These are phyloP conservation scores for Ondatra zibethicus DNA, from an alignment of 2,113 vertebrate genomes.

Conservation along the genomic window DNA sequence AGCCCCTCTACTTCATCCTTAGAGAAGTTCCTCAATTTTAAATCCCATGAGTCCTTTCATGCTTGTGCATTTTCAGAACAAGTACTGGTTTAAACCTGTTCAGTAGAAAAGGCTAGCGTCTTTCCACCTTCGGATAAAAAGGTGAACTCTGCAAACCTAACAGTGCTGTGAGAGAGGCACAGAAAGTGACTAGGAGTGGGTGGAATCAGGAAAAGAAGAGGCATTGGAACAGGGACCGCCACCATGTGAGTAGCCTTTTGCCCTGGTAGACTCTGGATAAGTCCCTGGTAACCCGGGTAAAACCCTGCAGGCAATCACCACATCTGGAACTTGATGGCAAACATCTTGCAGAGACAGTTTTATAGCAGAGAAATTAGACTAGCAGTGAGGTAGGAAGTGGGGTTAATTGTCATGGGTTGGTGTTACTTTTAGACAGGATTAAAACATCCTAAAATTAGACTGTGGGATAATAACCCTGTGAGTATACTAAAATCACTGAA, in stretches of 20 bases:
- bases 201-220: neutral
- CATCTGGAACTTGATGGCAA: neutral
- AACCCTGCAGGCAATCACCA: neutral
- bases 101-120: neutral
- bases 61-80: neutral
- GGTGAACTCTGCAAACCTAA: neutral
- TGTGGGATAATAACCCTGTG: neutral
- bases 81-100: slow-evolving; percentile 17
- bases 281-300: neutral
- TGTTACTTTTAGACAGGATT: neutral
- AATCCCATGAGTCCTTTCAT: neutral
- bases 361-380: neutral
- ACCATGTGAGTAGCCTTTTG: neutral
- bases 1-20: neutral
- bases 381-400: neutral
- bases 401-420: neutral
- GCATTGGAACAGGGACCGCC: neutral
- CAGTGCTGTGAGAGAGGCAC: neutral
- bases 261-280: too few relatives aligned
- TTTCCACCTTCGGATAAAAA: neutral
- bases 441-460: neutral
- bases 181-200: neutral
- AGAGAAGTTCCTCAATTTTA: neutral
- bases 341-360: neutral
- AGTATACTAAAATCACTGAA: neutral